Evolutionary conservation across 2,797 vertebrate genomes (phyloP).

Genomic region (Sebastes matsubarae): DNA sequence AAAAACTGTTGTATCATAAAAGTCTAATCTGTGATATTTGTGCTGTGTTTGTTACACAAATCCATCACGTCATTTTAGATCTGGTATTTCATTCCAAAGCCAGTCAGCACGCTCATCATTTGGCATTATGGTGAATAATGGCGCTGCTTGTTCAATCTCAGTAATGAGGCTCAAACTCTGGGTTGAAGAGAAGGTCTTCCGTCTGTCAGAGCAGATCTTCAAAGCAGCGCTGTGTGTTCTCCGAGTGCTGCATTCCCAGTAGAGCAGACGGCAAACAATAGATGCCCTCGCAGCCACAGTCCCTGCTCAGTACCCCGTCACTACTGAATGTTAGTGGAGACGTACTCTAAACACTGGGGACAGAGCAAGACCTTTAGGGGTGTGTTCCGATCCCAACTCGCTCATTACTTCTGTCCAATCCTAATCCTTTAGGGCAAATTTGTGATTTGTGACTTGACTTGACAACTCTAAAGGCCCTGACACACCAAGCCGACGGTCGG

Average conservation of each 20-base stretch:
- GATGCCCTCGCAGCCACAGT: constrained; percentile 40
- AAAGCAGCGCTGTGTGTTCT: constrained; percentile 46
- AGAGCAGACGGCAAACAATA: constrained; percentile 45
- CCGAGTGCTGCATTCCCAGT: constrained; percentile 21
- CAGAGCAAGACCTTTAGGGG: not conserved
- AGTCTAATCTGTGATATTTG: constrained; percentile 39
- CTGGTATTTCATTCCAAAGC: constrained; percentile 24
- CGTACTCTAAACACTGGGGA: not conserved
- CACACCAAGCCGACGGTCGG: not conserved
- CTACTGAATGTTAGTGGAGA: not conserved
- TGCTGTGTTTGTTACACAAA: not conserved
- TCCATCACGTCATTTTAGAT: constrained; percentile 5
- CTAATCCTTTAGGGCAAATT: not conserved
- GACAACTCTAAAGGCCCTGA: not conserved
- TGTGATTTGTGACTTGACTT: not conserved
- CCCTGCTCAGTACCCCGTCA: constrained; percentile 21
- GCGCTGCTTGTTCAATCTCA: constrained; percentile 8
- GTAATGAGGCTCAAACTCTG: constrained; percentile 39
- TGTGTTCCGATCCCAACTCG: not conserved
- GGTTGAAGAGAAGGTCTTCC: constrained; percentile 39
- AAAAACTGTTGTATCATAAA: constrained; percentile 48
- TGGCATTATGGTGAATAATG: constrained; percentile 38
- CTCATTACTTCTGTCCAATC: not conserved
- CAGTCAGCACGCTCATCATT: constrained; percentile 34
- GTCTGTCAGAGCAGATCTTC: constrained; percentile 40